A percentile compares a stretch with the other conserved stretches of the same genome.
Evolutionary conservation across 2,888 invertebrate species (phyloP).

Genomic region (Melanchra persicariae): DNA sequence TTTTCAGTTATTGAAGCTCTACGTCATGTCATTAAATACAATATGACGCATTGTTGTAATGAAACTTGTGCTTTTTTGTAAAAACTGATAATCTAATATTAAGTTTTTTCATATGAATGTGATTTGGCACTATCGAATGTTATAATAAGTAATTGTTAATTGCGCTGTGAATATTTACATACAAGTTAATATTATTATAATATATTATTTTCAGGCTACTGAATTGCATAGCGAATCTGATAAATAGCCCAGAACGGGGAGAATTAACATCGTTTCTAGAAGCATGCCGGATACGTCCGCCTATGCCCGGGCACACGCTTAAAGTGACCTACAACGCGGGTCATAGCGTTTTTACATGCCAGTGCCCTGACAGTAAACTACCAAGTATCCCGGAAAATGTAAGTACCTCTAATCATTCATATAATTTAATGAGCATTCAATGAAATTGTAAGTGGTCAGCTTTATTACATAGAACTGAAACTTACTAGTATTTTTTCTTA

Average conservation of each 20-base stretch:
- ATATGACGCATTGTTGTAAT: neutral
- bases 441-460: neutral
- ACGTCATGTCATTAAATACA: neutral
- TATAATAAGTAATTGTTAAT: neutral
- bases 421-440: neutral
- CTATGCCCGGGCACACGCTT: constrained; percentile 84
- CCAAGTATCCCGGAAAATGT: constrained; percentile 99
- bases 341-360: constrained; percentile 87
- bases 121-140: neutral
- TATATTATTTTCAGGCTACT: constrained; percentile 91
- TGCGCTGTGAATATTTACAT: neutral
- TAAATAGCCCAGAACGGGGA: constrained; percentile 87
- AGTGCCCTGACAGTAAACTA: constrained; percentile 95
- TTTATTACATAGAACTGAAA: neutral
- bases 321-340: constrained; percentile 84
- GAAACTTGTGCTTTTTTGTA: neutral
- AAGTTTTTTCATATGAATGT: neutral
- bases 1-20: neutral
- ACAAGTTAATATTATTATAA: neutral
- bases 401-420: constrained; percentile 85
- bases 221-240: constrained; percentile 95
- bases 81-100: neutral
- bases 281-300: constrained; percentile 84
- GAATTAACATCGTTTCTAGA: constrained; percentile 83
- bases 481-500: neutral